phyloP scores from a whole-genome alignment of 1,140 invertebrate genomes.

The Sarcophaga peregrina region DNA sequence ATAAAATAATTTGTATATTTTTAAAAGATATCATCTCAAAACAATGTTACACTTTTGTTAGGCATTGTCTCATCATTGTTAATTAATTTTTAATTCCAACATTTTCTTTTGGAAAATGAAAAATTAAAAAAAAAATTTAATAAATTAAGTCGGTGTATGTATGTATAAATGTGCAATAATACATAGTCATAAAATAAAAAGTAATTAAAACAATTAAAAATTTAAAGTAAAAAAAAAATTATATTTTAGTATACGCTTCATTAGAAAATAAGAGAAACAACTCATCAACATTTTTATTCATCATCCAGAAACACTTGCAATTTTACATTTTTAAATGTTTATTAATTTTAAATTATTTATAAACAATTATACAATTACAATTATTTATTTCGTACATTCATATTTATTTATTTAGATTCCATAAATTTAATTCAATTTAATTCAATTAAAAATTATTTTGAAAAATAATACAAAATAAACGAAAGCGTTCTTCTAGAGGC shows the following conservation, averaged over 20 bases:
- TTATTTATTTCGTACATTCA: background rate
- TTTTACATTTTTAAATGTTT: no score
- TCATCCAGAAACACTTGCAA: no score
- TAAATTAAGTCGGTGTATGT: slow-evolving; percentile 34
- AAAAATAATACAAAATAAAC: slow-evolving; percentile 23
- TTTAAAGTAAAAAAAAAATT: background rate
- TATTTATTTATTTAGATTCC: slow-evolving; percentile 25
- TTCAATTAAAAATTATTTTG: background rate
- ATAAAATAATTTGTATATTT: no score
- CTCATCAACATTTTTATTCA: no score
- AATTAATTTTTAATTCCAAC: no score
- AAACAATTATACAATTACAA: no score
- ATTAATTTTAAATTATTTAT: no score
- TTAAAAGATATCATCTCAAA: background rate
- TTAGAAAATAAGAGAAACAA: background rate
- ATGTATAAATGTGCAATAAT: slow-evolving; percentile 44
- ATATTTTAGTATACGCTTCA: slow-evolving; percentile 9
- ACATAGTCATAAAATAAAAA: background rate
- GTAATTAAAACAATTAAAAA: slow-evolving; percentile 15
- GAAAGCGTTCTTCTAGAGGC: slow-evolving; percentile 46
- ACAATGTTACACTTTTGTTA: background rate
- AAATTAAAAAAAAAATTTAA: background rate
- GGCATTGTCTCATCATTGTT: background rate
- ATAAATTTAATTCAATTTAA: slow-evolving; percentile 21
- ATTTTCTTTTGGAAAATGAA: background rate